Conservation (phyloP, 2,113 vertebrate genomes). For the Vulpes vulpes region DNA sequence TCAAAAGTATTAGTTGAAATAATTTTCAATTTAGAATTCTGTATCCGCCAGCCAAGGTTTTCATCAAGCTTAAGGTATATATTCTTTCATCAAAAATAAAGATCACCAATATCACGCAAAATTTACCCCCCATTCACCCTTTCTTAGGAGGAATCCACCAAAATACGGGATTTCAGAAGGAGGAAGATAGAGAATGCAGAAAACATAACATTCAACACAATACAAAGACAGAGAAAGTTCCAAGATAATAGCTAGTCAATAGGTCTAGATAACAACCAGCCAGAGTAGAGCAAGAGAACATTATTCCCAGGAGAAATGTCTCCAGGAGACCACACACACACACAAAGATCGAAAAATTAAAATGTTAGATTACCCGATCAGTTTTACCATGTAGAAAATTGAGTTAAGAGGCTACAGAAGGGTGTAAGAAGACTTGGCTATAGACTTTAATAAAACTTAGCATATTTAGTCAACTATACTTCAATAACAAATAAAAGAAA, state of each 20-base stretch:
- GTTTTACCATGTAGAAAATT: constrained; percentile 42
- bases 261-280: neutral
- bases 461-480: neutral
- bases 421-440: constrained; percentile 13
- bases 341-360: neutral
- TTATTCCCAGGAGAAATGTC: constrained; percentile 16
- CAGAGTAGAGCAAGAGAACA: neutral
- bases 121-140: neutral
- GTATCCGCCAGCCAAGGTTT: neutral
- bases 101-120: neutral
- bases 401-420: constrained; percentile 1
- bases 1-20: constrained; percentile 42
- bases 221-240: constrained; percentile 4
- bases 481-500: neutral
- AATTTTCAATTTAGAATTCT: constrained; percentile 43
- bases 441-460: neutral
- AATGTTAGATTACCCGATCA: constrained; percentile 14
- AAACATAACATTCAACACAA: constrained; percentile 44
- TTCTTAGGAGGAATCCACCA: constrained; percentile 32
- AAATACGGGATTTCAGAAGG: constrained; percentile 9
- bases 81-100: constrained; percentile 49
- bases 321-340: neutral
- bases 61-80: neutral
- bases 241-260: neutral
- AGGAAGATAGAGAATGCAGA: constrained; percentile 21